Conservation (phyloP, 2,888 invertebrate species). For the Tipula confusa region DNA sequence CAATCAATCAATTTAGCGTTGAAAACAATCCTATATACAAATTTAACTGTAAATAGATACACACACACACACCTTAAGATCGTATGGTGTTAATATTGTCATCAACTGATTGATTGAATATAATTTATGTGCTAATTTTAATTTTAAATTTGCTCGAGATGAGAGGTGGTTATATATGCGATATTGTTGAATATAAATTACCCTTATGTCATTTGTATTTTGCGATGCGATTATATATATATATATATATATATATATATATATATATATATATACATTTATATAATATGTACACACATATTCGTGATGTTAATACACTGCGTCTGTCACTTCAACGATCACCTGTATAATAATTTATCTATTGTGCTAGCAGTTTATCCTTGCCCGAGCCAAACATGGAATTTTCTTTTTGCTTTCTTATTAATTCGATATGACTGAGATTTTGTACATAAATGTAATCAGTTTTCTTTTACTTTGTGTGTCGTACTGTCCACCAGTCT, state of each 20-base stretch:
- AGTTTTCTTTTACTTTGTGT: neutral
- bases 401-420: conserved; percentile 3
- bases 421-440: neutral
- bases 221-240: neutral
- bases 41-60: neutral
- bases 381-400: neutral
- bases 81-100: neutral
- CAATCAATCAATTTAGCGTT: neutral
- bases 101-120: neutral
- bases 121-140: neutral
- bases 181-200: neutral
- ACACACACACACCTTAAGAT: neutral
- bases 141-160: neutral
- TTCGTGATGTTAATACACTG: neutral
- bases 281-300: neutral
- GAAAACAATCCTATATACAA: neutral
- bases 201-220: neutral
- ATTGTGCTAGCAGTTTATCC: neutral
- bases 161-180: neutral
- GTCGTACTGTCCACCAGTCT: neutral
- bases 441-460: neutral
- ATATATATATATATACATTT: neutral
- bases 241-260: neutral
- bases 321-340: neutral
- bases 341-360: neutral